phyloP scores from a whole-genome alignment of 2,888 invertebrate genomes.

The Dasysyrphus tricinctus region DNA sequence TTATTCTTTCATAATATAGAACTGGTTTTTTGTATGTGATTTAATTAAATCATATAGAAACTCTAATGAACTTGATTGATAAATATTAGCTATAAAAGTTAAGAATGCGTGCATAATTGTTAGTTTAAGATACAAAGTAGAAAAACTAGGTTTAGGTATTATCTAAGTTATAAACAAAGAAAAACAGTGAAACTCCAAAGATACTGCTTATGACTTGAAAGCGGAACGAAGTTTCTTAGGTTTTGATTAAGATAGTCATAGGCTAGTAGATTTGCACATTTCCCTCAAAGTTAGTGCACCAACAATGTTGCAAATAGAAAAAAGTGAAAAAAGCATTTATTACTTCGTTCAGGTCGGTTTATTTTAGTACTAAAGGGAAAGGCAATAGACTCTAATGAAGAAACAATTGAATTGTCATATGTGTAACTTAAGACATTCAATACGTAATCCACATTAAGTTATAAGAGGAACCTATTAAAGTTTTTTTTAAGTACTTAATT shows the following conservation, averaged over 20 bases:
- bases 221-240: conserved; percentile 49
- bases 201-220: conserved; percentile 40
- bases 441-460: background rate
- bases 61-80: conserved; percentile 42
- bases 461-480: no score
- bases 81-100: conserved; percentile 29
- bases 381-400: conserved; percentile 4
- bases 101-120: conserved; percentile 58
- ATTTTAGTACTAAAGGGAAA: conserved; percentile 23
- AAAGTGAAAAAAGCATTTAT: background rate
- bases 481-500: no score
- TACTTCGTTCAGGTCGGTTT: conserved; percentile 25
- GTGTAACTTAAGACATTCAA: background rate
- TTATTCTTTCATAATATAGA: background rate
- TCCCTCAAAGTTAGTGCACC: conserved; percentile 34
- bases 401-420: background rate
- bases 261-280: conserved; percentile 42
- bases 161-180: background rate
- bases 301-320: background rate
- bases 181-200: conserved; percentile 28
- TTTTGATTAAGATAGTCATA: background rate
- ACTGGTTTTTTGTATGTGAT: conserved; percentile 35
- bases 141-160: background rate
- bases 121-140: background rate
- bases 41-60: conserved; percentile 24